A percentile compares a stretch with the other conserved stretches of the same genome.
These are phyloP conservation scores for Aspidoscelis tigris DNA, from an alignment of 2,113 vertebrate genomes.

Conservation along the genomic window DNA sequence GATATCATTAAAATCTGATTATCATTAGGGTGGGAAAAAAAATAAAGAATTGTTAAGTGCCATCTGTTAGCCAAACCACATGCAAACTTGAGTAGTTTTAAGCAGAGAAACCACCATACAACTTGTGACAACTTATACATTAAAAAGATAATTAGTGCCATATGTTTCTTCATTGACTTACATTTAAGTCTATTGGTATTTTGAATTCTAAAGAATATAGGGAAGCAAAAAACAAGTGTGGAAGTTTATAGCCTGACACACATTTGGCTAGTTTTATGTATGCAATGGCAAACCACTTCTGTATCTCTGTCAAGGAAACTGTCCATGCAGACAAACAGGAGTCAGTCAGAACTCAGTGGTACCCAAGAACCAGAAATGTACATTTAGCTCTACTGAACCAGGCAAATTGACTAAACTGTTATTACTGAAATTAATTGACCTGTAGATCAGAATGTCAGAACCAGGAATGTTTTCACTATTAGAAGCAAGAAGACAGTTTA, in stretches of 20 bases:
- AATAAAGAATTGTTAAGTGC: background rate
- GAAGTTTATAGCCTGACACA: constrained; percentile 3
- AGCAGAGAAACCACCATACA: background rate
- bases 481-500: background rate
- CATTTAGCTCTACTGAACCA: background rate
- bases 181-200: constrained; percentile 5
- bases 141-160: background rate
- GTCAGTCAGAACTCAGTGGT: too few species aligned
- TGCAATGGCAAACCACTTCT: too few species aligned
- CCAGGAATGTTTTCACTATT: background rate
- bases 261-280: background rate
- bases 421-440: background rate
- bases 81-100: background rate
- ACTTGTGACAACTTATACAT: background rate
- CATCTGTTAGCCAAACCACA: background rate
- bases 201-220: background rate
- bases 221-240: background rate
- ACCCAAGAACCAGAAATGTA: too few species aligned
- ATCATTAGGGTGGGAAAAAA: background rate
- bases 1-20: constrained; percentile 12
- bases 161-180: constrained; percentile 8
- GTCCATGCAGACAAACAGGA: too few species aligned
- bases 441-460: background rate
- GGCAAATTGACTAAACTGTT: background rate
- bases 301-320: too few species aligned